Evolutionary conservation across 2,888 invertebrate genomes (phyloP).

Genomic region (Hirtodrosophila trivittata): DNA sequence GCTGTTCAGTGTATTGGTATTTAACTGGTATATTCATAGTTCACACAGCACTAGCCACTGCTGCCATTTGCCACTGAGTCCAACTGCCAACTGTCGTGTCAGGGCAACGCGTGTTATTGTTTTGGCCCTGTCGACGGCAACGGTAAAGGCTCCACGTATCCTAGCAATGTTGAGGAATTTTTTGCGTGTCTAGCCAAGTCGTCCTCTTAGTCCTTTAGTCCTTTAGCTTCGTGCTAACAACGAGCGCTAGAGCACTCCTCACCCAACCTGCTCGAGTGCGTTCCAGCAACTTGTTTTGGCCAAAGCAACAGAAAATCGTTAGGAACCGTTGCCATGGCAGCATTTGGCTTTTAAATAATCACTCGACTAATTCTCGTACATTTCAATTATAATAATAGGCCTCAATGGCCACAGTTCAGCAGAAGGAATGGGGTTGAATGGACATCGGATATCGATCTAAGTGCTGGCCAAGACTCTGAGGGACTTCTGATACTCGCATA

Average conservation of each 20-base stretch:
- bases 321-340: conserved; percentile 60
- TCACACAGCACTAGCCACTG: conserved; percentile 56
- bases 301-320: conserved; percentile 68
- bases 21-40: conserved; percentile 21
- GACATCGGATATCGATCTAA: too few species aligned
- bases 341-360: conserved; percentile 41
- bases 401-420: conserved; percentile 29
- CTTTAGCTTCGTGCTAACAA: conserved; percentile 46
- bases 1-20: conserved; percentile 16
- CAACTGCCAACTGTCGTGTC: conserved; percentile 70
- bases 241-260: conserved; percentile 23
- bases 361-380: conserved; percentile 18
- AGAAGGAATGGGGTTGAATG: too few species aligned
- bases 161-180: conserved; percentile 78
- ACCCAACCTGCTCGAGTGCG: conserved; percentile 42
- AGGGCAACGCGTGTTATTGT: conserved; percentile 61
- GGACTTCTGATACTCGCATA: too few species aligned
- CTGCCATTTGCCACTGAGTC: conserved; percentile 71
- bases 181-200: conserved; percentile 56
- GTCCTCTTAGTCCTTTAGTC: conserved; percentile 31
- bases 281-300: conserved; percentile 59
- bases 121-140: conserved; percentile 66
- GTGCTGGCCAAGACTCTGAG: too few species aligned
- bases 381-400: conserved; percentile 46
- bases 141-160: conserved; percentile 55